Evolutionary conservation across 2,113 vertebrate genomes (phyloP).

Genomic region (Thermophis baileyi): DNA sequence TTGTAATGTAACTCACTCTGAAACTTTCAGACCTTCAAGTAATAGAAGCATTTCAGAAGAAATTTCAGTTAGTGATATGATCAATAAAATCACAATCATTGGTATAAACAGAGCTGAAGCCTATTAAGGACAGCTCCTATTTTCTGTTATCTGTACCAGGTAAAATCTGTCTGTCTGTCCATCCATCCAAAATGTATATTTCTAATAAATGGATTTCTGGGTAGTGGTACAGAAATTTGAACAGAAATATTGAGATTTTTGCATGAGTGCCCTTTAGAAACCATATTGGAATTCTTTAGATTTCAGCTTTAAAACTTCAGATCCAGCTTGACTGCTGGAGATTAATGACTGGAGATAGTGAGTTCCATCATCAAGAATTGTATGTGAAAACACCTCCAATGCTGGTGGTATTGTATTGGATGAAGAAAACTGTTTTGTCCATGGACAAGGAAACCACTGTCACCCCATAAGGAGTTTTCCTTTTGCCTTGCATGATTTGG

Average conservation of each 20-base stretch:
- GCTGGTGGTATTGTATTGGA: background rate
- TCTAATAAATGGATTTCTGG: background rate
- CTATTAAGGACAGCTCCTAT: background rate
- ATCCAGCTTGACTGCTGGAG: background rate
- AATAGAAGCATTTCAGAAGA: background rate
- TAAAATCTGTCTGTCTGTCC: background rate
- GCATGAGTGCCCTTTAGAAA: background rate
- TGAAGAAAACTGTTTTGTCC: background rate
- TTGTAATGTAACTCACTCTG: background rate
- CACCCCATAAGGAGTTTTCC: background rate
- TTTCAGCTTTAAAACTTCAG: background rate
- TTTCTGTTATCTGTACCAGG: background rate
- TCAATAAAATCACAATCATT: background rate
- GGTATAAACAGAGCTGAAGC: background rate
- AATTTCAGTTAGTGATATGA: background rate
- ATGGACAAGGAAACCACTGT: background rate
- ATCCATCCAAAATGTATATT: background rate
- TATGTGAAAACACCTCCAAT: background rate
- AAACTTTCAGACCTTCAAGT: background rate
- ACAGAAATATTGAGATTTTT: background rate
- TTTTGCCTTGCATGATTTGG: background rate
- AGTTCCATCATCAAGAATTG: background rate
- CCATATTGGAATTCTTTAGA: background rate
- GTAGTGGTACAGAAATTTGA: background rate
- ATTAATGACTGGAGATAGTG: background rate